Evolutionary conservation across 2,888 invertebrate genomes (phyloP), one percentile per base, ranked within the genome.

Genomic region (Lomographa bimaculata): DNA sequence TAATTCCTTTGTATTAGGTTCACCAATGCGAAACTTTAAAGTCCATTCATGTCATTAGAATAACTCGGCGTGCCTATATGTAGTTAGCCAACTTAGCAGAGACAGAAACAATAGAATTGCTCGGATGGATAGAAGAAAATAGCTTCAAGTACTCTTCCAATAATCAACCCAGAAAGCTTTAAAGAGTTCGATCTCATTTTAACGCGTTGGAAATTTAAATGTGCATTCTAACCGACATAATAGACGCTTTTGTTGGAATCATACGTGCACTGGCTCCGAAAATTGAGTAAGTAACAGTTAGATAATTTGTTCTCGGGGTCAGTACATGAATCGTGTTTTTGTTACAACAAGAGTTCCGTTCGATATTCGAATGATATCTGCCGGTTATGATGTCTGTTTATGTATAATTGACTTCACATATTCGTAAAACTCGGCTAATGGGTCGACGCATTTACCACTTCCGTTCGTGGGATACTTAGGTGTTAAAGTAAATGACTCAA

Each of bases 221-320:
- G 64, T 59, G 57, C 64, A 65, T 59, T 64, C 41, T 32, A 60
- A 55, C 50, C 53, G 46, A 41, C 49, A 60, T 66, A 65, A 68
- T 65, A 41, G 58, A 46, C 47, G 60, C 59, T 60, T 59, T 68
- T 72, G 66, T 71, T 55, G 57, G 54, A 50, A 53, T 54, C 63
- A 62, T 61, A 70, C 66, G 70, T 73, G 73, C 60, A 54, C 46
- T 62, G 68, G 43, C 60, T 64, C 50, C 56, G 45, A 60, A 69
- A 77, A 74, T 77, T 71, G 60, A 68, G 67, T 68, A 66, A 65
- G 64, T 56, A 65, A 74, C 80, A 80, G 81, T 79, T 80, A 79
- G 72, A 75, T 78, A 70, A 79, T 77, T 77, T 74, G 59, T 68
- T 64, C 54, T 61, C 47, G 60, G 58, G 70, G 74, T 74, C 74